These are phyloP conservation scores for Eptesicus fuscus DNA, from an alignment of 2,113 vertebrate species.

Conservation along the genomic window DNA sequence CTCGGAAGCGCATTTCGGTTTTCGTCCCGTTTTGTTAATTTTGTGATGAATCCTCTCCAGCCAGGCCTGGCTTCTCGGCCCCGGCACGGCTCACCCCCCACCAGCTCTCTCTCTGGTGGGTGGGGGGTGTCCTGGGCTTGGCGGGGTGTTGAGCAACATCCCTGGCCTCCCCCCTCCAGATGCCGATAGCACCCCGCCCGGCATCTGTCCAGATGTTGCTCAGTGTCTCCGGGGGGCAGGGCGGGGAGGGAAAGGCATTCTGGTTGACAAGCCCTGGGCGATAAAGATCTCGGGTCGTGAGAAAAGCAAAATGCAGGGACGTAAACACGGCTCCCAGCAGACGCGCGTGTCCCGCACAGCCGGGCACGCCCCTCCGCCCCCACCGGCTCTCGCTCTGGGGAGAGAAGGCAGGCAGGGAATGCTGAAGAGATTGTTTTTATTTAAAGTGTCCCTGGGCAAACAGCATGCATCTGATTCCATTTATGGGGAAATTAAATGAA, in stretches of 20 bases:
- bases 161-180: neutral
- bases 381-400: neutral
- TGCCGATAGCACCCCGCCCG: neutral
- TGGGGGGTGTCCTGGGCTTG: rapidly evolving
- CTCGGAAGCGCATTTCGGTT: neutral
- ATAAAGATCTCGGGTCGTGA: neutral
- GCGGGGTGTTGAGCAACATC: neutral
- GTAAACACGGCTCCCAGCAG: rapidly evolving
- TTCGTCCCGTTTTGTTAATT: neutral
- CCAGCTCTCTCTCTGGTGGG: neutral
- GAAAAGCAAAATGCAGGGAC: neutral
- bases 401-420: neutral
- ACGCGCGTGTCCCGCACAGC: rapidly evolving
- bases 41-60: rapidly evolving
- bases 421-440: neutral
- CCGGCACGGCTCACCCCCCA: rapidly evolving
- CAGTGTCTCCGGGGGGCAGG: neutral
- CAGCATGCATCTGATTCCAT: rapidly evolving
- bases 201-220: neutral
- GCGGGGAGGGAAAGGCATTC: neutral
- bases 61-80: neutral
- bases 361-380: rapidly evolving
- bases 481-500: neutral
- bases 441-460: neutral
- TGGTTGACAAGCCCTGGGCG: neutral